These are phyloP conservation scores for Tor tambroides DNA, from an alignment of 2,113 vertebrate species.

Conservation along the genomic window DNA sequence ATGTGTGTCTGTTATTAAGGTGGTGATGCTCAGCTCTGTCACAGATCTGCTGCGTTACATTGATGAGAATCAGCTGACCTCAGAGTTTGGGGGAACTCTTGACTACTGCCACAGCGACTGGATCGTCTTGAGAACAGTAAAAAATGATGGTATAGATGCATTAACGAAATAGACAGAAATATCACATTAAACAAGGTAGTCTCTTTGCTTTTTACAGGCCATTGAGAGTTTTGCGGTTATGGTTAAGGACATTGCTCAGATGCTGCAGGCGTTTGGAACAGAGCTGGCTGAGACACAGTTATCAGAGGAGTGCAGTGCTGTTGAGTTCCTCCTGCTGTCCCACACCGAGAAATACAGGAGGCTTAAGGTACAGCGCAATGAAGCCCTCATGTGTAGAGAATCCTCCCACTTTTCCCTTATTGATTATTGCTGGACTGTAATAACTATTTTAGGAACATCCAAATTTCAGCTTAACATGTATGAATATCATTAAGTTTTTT, in stretches of 20 bases:
- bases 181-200: background rate
- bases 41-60: slow-evolving; percentile 93
- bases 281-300: slow-evolving; percentile 90
- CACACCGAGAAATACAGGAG: slow-evolving; percentile 87
- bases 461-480: background rate
- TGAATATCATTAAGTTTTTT: background rate
- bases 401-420: background rate
- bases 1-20: slow-evolving; percentile 72
- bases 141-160: background rate
- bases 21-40: slow-evolving; percentile 98
- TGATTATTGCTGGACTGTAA: background rate
- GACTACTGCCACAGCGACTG: slow-evolving; percentile 96
- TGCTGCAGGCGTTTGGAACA: slow-evolving; percentile 91
- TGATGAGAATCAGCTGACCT: slow-evolving; percentile 92
- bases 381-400: background rate
- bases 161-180: background rate
- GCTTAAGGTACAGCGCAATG: slow-evolving; percentile 82
- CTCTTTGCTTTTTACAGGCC: slow-evolving; percentile 75
- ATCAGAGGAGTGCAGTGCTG: slow-evolving; percentile 79
- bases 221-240: slow-evolving; percentile 97
- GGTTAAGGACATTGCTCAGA: slow-evolving; percentile 95
- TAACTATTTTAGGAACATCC: background rate
- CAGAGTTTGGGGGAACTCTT: slow-evolving; percentile 94
- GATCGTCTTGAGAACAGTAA: slow-evolving; percentile 93
- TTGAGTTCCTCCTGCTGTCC: slow-evolving; percentile 82